Conservation (phyloP, 2,113 vertebrate species). For the Pseudonaja textilis region DNA sequence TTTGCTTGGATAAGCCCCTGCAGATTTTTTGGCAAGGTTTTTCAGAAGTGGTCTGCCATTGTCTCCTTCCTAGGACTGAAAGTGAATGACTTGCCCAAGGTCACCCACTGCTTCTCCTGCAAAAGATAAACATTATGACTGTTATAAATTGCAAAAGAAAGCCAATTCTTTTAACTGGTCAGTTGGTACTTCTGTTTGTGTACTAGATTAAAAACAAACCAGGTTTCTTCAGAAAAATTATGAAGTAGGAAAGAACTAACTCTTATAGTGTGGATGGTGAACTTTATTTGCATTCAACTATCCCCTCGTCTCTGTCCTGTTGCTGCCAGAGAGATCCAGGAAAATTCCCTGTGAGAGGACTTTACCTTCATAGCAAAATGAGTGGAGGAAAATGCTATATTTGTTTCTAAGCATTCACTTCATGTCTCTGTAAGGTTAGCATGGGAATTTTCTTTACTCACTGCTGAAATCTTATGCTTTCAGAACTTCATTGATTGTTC, state of each 20-base stretch:
- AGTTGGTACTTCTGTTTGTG: not conserved
- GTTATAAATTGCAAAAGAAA: not conserved
- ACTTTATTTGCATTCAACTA: not conserved
- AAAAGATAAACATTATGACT: not conserved
- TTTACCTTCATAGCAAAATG: not conserved
- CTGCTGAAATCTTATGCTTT: not conserved
- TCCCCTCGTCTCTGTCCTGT: not conserved
- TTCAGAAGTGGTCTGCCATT: not conserved
- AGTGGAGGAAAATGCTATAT: not conserved
- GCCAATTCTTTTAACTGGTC: not conserved
- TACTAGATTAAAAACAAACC: not conserved
- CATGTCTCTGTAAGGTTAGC: not conserved
- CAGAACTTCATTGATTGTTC: not conserved
- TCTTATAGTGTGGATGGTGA: not conserved
- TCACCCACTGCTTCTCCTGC: not conserved
- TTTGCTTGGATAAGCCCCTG: not conserved
- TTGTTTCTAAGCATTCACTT: not conserved
- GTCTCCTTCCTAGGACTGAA: not conserved
- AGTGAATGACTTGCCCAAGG: not conserved
- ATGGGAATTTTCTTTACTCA: not conserved
- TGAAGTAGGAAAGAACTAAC: not conserved
- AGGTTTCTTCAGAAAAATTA: not conserved
- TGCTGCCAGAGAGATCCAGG: not conserved
- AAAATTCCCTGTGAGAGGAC: not conserved
- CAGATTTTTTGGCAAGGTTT: not conserved